Base-by-base conservation (phyloP, 2,113 vertebrate genomes). In the Calyptommatus sinebrachiatus region DNA sequence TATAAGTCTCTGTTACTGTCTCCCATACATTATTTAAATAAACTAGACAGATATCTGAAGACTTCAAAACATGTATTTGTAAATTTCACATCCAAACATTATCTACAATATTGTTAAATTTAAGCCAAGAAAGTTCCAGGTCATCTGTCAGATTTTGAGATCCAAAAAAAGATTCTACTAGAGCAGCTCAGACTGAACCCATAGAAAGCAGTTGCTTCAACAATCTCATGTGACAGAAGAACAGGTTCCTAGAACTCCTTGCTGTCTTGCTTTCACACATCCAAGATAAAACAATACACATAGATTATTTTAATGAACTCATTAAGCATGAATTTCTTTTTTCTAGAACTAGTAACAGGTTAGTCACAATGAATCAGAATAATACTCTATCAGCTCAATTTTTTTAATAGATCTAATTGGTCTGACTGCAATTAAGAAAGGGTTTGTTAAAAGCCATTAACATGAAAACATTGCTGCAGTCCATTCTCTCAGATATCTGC, bases 391-490 rank as follows among this genome's bases (percentile, higher is more conserved):
- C 86, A 68, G 79, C 80, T 85, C 88, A 83, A 79, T 86, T 91
- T 88, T 78, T 89, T 87, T 76, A 85, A 83, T 78, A 87, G 66
- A 77, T 21, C 4, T 87, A 92, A 89, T 85, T 91, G 88, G 85
- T 85, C 89, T 87, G 84, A 85, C 86, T 85, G 90, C 86, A 89
- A 89, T 89, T 91, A 87, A 90, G 91, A 88, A 92, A 90, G 87
- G 80, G 79, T 83, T 88, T 91, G 88, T 81, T 46, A 80, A 89
- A 90, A 88, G 84, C 73, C 79, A 84, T 82, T 93, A 91, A 87
- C 76, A 83, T 90, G 88, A 86, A 91, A 92, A 93, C 89, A 85
- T 73, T 88, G 71, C 88, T 89, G 88, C 82, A 90, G 90, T 91
- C 90, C 87, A 86, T 91, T 90, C 89, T 84, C 80, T 68, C 84